Base-by-base conservation (phyloP, 2,113 vertebrate genomes). In the Neodontobutis hainanensis region DNA sequence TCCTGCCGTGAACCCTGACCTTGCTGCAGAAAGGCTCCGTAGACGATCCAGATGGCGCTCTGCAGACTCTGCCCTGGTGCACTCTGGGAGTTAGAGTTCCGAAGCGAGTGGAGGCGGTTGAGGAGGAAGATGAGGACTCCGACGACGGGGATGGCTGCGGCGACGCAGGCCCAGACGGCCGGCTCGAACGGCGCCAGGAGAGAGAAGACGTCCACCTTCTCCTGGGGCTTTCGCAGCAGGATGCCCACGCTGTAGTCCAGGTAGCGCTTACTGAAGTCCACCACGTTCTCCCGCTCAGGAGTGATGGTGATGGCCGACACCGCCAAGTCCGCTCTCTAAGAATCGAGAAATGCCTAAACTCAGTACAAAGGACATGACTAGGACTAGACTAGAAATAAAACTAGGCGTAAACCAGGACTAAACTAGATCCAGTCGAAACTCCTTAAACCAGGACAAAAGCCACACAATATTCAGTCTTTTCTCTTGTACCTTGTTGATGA, bases 211-310 rank as follows among this genome's bases (percentile, higher is more conserved):
- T 97, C 97, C 89, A 98, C 95, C 88, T 96, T 97, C 74, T 99
- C 97, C 62, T 97, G 96, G 0, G 97, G 96, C 55, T 95, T 99
- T 15, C 88, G 91, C 80, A 98, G 92, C 8, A 99, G 85, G 85
- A 99, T 98, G 3, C 97, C 97, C 8, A 99, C 96, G 0, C 96
- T 98, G 80, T 99, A 99, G 88, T 99, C 97, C 89, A 99, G 94
- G 89, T 99, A 99, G 6, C 97, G 96, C 78, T 99, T 99, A 90
- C 95, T 98, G 92, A 99, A 99, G 87, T 99, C 97, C 51, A 99
- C 96, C 0, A 97, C 95, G 0, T 95, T 99, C 88, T 99, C 97
- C 6, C 97, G 78, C 77, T 98, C 96, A 0, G 97, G 97, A 0
- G 97, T 99, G 75, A 99, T 98, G 51, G 97, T 99, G 82, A 99